A percentile compares a stretch with the other conserved stretches of the same genome.
These are phyloP conservation scores for Busseola fusca DNA, from an alignment of 2,888 invertebrate species.

Conservation along the genomic window DNA sequence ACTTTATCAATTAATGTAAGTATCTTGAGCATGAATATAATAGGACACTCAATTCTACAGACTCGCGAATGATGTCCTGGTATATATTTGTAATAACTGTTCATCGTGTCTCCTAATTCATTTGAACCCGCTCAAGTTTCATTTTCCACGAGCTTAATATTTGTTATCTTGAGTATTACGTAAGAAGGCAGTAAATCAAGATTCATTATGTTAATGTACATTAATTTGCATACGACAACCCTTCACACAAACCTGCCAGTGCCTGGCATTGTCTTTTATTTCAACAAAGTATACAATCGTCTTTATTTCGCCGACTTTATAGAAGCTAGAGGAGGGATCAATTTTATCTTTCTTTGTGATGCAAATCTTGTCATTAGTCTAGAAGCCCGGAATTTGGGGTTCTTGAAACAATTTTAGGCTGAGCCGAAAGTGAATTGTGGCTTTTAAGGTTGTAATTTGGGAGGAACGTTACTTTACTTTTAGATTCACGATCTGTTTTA, in stretches of 20 bases:
- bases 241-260: conserved; percentile 46
- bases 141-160: conserved; percentile 28
- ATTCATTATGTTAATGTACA: conserved; percentile 54
- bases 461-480: neutral
- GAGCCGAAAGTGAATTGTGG: conserved; percentile 18
- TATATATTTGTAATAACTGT: neutral
- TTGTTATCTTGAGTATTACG: conserved; percentile 33
- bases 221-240: conserved; percentile 52
- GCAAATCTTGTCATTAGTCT: conserved; percentile 53
- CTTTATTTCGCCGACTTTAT: conserved; percentile 37
- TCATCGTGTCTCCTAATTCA: neutral
- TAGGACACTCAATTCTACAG: neutral
- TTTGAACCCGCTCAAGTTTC: conserved; percentile 10
- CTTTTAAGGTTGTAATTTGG: conserved; percentile 24
- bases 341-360: conserved; percentile 55
- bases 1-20: neutral
- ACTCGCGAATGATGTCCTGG: neutral
- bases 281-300: conserved; percentile 48
- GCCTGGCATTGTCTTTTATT: conserved; percentile 47
- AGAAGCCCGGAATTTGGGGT: conserved; percentile 37
- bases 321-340: conserved; percentile 44
- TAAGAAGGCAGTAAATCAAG: conserved; percentile 45
- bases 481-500: neutral
- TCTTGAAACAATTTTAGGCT: conserved; percentile 28
- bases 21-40: neutral